phyloP scores from a whole-genome alignment of 2,888 invertebrate genomes.

The Gasteruption jaculator region DNA sequence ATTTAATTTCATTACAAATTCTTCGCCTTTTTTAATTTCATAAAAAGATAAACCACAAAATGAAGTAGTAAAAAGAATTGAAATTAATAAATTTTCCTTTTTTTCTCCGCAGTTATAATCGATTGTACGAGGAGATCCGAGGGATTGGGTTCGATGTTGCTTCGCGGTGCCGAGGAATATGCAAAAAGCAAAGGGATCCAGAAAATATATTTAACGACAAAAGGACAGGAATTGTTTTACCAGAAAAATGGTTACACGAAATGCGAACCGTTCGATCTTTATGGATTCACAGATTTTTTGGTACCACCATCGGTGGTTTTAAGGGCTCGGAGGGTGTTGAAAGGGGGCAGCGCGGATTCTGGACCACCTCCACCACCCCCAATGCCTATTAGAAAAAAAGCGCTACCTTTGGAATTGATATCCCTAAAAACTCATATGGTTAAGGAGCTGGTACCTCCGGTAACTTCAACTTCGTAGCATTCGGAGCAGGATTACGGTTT shows the following conservation, averaged over 20 bases:
- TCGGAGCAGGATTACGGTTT: too few species aligned
- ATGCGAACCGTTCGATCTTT: conserved; percentile 66
- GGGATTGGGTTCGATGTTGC: conserved; percentile 72
- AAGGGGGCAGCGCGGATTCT: conserved; percentile 25
- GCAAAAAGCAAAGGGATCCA: conserved; percentile 59
- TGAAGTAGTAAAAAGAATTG: not conserved
- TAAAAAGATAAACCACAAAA: too few species aligned
- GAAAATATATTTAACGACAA: conserved; percentile 66
- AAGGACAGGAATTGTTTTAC: conserved; percentile 74
- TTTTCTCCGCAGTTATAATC: conserved; percentile 71
- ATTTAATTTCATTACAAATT: too few species aligned
- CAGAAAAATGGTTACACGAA: conserved; percentile 67
- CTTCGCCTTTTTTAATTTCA: too few species aligned
- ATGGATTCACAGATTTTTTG: conserved; percentile 51
- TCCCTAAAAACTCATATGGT: conserved; percentile 48
- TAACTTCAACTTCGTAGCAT: too few species aligned
- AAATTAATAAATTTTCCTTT: conserved; percentile 3
- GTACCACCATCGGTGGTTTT: conserved; percentile 19
- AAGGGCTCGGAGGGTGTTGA: conserved; percentile 22
- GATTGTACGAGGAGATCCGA: conserved; percentile 66
- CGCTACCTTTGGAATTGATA: conserved; percentile 29
- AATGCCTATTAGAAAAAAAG: conserved; percentile 37
- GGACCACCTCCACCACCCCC: conserved; percentile 50
- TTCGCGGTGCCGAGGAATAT: conserved; percentile 72
- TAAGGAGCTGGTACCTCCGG: too few species aligned